Evolutionary conservation across 2,113 vertebrate species (phyloP).

Genomic region (Erythrolamprus reginae): DNA sequence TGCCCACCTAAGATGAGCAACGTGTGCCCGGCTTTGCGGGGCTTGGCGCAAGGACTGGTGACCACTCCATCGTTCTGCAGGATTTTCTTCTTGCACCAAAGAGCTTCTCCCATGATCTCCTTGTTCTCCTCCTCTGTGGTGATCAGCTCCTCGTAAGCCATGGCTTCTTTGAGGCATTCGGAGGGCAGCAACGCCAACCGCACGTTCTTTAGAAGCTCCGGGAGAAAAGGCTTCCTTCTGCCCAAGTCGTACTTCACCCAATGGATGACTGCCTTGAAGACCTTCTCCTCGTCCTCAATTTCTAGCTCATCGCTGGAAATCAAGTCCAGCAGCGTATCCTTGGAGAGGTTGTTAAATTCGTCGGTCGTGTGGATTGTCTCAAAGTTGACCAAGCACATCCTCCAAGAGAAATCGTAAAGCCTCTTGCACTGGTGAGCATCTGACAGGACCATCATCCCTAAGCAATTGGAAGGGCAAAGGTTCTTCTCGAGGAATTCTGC

Average conservation of each 20-base stretch:
- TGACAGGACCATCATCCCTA: slow-evolving; percentile 91
- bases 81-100: slow-evolving; percentile 85
- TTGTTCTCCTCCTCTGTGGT: slow-evolving; percentile 79
- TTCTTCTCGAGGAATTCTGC: slow-evolving; percentile 92
- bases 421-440: slow-evolving; percentile 92
- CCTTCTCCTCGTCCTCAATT: slow-evolving; percentile 87
- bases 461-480: slow-evolving; percentile 86
- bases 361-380: slow-evolving; percentile 82
- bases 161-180: slow-evolving; percentile 81
- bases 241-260: slow-evolving; percentile 85
- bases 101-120: slow-evolving; percentile 84
- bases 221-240: slow-evolving; percentile 74
- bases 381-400: slow-evolving; percentile 92
- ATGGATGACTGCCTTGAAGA: slow-evolving; percentile 83
- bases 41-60: slow-evolving; percentile 85
- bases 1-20: slow-evolving; percentile 90
- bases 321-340: slow-evolving; percentile 86
- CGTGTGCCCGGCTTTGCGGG: slow-evolving; percentile 89
- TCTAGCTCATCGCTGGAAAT: slow-evolving; percentile 92
- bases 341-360: slow-evolving; percentile 86
- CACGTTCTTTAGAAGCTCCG: slow-evolving; percentile 81
- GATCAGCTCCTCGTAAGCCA: slow-evolving; percentile 84
- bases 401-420: slow-evolving; percentile 87
- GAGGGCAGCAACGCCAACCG: slow-evolving; percentile 87
- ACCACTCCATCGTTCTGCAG: slow-evolving; percentile 87